Conservation (phyloP, 1,140 invertebrate genomes). For the Megalonaias nervosa region DNA sequence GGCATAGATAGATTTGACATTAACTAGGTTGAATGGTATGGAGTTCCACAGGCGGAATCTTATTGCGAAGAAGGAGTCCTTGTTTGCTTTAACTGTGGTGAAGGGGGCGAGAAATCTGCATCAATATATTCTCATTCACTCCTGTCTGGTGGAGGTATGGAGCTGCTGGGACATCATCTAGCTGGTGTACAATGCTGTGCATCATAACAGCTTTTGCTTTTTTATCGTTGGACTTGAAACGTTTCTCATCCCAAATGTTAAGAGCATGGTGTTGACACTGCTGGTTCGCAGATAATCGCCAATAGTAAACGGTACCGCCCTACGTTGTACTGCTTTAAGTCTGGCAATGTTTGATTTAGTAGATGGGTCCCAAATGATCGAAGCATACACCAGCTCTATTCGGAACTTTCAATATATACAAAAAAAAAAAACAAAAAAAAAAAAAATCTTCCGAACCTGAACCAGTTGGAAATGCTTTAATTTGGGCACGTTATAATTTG, state of each 20-base stretch:
- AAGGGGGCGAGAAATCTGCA: background rate
- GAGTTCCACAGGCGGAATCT: background rate
- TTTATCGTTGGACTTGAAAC: too few species aligned
- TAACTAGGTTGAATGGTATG: background rate
- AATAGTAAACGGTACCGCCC: background rate
- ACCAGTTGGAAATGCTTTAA: too few species aligned
- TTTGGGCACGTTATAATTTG: too few species aligned
- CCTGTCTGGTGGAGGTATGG: background rate
- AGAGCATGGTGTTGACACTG: too few species aligned
- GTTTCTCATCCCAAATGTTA: too few species aligned
- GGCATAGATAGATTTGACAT: too few species aligned
- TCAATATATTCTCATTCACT: background rate
- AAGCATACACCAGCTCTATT: conserved; percentile 4
- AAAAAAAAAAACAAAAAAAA: too few species aligned
- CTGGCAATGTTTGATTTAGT: background rate
- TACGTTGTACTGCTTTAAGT: too few species aligned
- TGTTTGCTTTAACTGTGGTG: background rate
- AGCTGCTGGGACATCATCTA: background rate
- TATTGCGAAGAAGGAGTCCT: background rate
- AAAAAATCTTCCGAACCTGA: too few species aligned
- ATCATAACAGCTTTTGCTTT: conserved; percentile 6
- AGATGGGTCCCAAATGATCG: background rate
- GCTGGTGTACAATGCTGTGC: background rate
- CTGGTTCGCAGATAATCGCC: background rate
- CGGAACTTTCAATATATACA: too few species aligned